Percentiles rank a stretch among this genome's conserved stretches.
phyloP scores from a whole-genome alignment of 2,113 vertebrate species.

The Orycteropus afer region DNA sequence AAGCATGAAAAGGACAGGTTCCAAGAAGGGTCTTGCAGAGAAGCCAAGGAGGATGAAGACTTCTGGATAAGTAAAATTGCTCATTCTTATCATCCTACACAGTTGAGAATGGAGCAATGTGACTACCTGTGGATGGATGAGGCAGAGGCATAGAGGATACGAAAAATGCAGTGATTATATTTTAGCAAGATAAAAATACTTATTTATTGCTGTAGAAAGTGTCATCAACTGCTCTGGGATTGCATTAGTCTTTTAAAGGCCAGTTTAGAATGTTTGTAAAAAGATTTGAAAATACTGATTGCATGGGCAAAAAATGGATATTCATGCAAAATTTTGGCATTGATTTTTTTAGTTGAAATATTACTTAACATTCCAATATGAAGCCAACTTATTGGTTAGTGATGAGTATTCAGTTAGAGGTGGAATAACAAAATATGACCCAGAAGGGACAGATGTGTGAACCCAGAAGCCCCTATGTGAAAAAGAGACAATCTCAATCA shows the following conservation, averaged over 20 bases:
- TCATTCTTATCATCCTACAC: not conserved
- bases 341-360: not conserved
- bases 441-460: not conserved
- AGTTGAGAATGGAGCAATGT: too few relatives aligned
- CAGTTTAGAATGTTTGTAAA: not conserved
- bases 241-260: not conserved
- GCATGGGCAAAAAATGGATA: too few relatives aligned
- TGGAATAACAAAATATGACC: not conserved
- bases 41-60: conserved; percentile 53
- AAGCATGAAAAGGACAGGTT: not conserved
- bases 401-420: not conserved
- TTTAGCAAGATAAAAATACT: not conserved
- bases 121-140: too few relatives aligned
- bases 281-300: not conserved
- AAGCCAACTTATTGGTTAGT: not conserved
- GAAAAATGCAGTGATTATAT: not conserved
- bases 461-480: not conserved
- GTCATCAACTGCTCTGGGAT: not conserved
- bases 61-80: not conserved
- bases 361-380: not conserved
- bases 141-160: too few relatives aligned
- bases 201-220: not conserved
- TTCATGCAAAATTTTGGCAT: not conserved
- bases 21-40: not conserved
- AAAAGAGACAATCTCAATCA: not conserved